A percentile compares a stretch with the other conserved stretches of the same genome.
Evolutionary conservation across 2,113 vertebrate genomes (phyloP).

Genomic region (Phylloscopus trochilus): DNA sequence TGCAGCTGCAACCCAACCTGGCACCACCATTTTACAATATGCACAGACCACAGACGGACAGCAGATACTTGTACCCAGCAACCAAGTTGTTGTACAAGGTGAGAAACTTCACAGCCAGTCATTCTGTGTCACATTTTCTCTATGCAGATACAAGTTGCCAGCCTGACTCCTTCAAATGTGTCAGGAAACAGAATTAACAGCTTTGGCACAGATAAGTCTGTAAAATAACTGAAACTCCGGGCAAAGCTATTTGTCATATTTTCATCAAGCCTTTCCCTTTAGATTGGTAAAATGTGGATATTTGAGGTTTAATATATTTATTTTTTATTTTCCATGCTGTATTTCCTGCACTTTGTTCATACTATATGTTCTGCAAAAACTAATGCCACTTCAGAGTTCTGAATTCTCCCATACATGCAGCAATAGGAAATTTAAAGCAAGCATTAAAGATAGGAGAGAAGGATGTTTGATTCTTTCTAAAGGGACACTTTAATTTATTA

Average conservation of each 20-base stretch:
- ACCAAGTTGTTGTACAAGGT: slow-evolving; percentile 99
- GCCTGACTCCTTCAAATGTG: background rate
- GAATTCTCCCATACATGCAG: background rate
- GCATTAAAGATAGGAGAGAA: background rate
- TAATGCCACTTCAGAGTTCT: background rate
- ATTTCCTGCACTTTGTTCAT: background rate
- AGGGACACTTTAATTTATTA: background rate
- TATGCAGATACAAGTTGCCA: background rate
- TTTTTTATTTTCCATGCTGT: background rate
- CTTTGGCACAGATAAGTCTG: background rate
- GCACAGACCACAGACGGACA: slow-evolving; percentile 98
- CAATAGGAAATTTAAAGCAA: background rate
- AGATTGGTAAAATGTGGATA: background rate
- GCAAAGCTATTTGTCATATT: background rate
- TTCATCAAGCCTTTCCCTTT: background rate
- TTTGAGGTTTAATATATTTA: background rate
- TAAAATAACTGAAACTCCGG: background rate
- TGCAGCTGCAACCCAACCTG: slow-evolving; percentile 84
- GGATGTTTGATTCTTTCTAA: background rate
- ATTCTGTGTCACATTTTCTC: background rate
- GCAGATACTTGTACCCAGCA: slow-evolving; percentile 97
- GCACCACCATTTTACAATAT: slow-evolving; percentile 96
- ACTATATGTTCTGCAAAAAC: background rate
- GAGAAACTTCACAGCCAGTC: slow-evolving; percentile 46
- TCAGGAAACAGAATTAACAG: slow-evolving; percentile 16